Base-by-base conservation (phyloP, 2,888 invertebrate genomes). In the Harmothoe impar region DNA sequence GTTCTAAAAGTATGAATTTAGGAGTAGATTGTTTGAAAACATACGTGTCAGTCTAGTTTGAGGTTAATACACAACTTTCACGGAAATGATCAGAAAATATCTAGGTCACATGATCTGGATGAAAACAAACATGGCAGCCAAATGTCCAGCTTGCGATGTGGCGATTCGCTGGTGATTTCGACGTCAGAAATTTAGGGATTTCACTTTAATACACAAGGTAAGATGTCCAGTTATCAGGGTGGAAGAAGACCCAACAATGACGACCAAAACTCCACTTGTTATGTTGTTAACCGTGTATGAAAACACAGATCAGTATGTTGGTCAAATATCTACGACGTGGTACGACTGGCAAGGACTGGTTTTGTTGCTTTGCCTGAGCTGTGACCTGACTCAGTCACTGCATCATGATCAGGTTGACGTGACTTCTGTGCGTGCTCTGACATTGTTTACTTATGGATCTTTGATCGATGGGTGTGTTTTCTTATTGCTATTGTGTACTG, bases 61-160 rank as follows among this genome's bases (percentile, higher is more conserved):
- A n/a, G n/a, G n/a, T n/a, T n/a, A n/a, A n/a, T n/a, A n/a, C n/a
- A n/a, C n/a, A n/a, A n/a, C n/a, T n/a, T n/a, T n/a, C n/a, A n/a
- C n/a, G 20, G 56, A 56, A 56, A 56, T 25, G 31, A 56, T 31
- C 20, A 33, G 77, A 89, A 89, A 7, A 35, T 51, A 43, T 72
- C 35, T 89, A 62, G 68, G 90, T 90, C 90, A 90, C 62, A 84
- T 90, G 84, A 85, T 62, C 51, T 29, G 52, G 85, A 90, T 90
- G 90, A 90, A 81, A 90, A 90, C 90, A 90, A 90, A 90, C 78
- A 90, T 90, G 90, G 84, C 90, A n/a, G 81, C 90, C 84, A 85
- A 35, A 56, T 56, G 89, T 35, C 31, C 33, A 62, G 56, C 20
- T 62, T 43, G 90, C 62, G 77, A 77, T 78, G 78, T 54, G 89